Evolutionary conservation across 1,140 invertebrate genomes (phyloP), one percentile per base, ranked within the genome.

Genomic region (Plectrocnemia conspersa): DNA sequence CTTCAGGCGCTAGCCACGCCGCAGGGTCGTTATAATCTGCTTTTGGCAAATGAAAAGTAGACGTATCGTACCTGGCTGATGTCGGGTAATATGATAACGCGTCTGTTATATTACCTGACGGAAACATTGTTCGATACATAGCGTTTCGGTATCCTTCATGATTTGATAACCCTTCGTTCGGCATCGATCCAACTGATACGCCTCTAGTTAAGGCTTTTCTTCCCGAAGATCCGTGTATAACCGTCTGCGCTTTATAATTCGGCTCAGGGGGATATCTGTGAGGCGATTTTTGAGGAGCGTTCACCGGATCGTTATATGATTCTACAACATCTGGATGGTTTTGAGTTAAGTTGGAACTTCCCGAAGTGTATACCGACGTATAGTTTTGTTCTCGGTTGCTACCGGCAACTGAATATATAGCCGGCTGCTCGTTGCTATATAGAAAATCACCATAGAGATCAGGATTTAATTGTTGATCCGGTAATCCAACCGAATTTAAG

Each of bases 11-110:
- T 50, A 80, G 66, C 79, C 80, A 83, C 19, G 77, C 75, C 9
- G 69, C 67, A 50, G 76, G 74, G 63, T 83, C 81, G 64, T 77
- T 74, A 13, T 72, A 73, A 55, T 78, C 78, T 42, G 77, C 73
- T 38, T 74, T 74, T 19, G 77, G 74, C 58, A 78, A 63, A 69
- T 82, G 81, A 29, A 64, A 65, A 52, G 69, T 73, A 0, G 79
- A 79, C 40, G 82, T 80, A 59, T 87, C 85, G 59, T 87, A 86
- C 47, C 78, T 68, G 36, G 72, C 77, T 44, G 80, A 84, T 0
- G 83, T 85, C 36, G 85, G 85, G 68, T 88, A 87, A 58, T 88
- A 88, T 0, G 83, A 82, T 29, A 87, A 68, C 15, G 84, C 84
- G 64, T 88, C 85, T 0, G 85, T 88, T 21, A 87, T 81, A 66